Conservation (phyloP, 2,797 vertebrate species). For the Propithecus deckenii region DNA sequence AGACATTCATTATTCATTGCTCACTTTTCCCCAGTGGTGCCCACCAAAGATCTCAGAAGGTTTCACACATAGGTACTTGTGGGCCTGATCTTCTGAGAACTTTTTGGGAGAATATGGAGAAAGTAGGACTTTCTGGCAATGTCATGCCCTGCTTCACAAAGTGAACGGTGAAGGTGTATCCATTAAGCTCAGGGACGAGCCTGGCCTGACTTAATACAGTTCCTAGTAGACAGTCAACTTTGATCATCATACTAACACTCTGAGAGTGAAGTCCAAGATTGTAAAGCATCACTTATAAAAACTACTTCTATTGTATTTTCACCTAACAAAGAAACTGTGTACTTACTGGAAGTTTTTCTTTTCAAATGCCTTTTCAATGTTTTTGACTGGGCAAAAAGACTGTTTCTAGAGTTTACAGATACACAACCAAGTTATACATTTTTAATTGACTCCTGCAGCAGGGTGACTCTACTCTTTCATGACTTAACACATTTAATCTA, state of each 20-base stretch:
- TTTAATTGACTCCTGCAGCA: constrained; percentile 50
- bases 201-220: neutral
- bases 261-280: neutral
- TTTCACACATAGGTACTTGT: neutral
- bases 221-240: neutral
- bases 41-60: constrained; percentile 41
- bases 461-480: constrained; percentile 4
- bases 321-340: neutral
- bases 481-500: constrained; percentile 52
- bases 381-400: neutral
- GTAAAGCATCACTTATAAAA: neutral
- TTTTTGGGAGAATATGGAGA: neutral
- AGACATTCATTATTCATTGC: constrained; percentile 61
- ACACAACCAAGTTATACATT: constrained; percentile 16
- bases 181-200: neutral
- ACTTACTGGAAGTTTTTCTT: neutral
- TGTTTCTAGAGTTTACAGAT: constrained; percentile 33
- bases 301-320: neutral
- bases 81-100: constrained; percentile 8
- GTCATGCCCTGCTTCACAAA: neutral
- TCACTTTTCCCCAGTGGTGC: neutral
- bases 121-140: neutral
- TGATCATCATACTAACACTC: neutral
- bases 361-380: constrained; percentile 24
- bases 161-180: neutral